phyloP scores from a whole-genome alignment of 2,888 invertebrate species.

The Papilio elwesi region DNA sequence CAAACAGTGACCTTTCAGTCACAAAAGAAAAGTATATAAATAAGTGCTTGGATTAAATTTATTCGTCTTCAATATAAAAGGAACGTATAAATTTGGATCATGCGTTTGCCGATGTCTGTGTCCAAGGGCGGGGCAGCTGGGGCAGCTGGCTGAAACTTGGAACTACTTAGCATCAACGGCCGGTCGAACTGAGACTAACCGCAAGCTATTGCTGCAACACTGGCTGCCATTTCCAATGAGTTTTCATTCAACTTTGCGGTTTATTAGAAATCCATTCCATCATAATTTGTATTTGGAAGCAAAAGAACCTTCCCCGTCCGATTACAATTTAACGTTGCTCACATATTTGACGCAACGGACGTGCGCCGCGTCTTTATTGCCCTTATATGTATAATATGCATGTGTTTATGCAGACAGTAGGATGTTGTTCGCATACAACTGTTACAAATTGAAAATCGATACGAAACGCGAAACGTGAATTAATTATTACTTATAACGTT shows the following conservation, averaged over 20 bases:
- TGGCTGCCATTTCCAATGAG: conserved; percentile 52
- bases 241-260: conserved; percentile 53
- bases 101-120: neutral
- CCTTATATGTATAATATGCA: conserved; percentile 1
- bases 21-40: no score
- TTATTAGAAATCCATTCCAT: conserved; percentile 2
- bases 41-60: no score
- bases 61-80: no score
- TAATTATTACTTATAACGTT: conserved; percentile 3
- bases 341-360: conserved; percentile 11
- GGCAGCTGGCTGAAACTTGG: conserved; percentile 56
- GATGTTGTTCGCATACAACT: neutral
- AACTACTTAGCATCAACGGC: conserved; percentile 58
- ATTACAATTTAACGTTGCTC: conserved; percentile 19
- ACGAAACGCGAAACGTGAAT: conserved; percentile 1
- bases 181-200: conserved; percentile 51
- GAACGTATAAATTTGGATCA: no score
- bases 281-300: conserved; percentile 25
- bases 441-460: conserved; percentile 17
- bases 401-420: neutral
- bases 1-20: no score
- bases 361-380: conserved; percentile 15
- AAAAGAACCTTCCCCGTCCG: neutral
- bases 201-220: conserved; percentile 46
- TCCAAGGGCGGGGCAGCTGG: conserved; percentile 28